Conservation (phyloP, 2,888 invertebrate species). For the Adela reaumurella region DNA sequence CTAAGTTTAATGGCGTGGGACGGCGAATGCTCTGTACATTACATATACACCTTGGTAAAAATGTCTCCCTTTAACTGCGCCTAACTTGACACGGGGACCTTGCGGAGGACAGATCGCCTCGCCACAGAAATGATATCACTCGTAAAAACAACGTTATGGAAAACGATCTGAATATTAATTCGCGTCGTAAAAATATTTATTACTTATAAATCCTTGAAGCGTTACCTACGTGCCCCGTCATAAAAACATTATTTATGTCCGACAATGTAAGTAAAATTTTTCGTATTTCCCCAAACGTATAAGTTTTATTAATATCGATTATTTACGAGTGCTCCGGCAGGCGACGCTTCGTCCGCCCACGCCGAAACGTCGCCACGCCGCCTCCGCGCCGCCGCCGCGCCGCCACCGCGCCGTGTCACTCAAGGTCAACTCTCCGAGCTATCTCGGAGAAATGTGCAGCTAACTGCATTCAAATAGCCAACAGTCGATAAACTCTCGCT, state of each 20-base stretch:
- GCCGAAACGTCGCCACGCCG: too few relatives aligned
- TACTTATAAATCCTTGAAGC: slow-evolving; percentile 56
- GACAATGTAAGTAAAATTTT: slow-evolving; percentile 55
- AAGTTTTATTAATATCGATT: background rate
- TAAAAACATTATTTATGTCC: slow-evolving; percentile 56
- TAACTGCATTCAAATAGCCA: too few relatives aligned
- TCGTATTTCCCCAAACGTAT: slow-evolving; percentile 49
- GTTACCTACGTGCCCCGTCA: slow-evolving; percentile 55
- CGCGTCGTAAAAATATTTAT: slow-evolving; percentile 56
- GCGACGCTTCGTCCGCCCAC: background rate
- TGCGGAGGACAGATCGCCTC: slow-evolving; percentile 16
- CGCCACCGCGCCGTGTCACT: too few relatives aligned
- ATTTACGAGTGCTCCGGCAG: background rate
- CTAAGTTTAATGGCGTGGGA: too few relatives aligned
- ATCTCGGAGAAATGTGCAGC: too few relatives aligned
- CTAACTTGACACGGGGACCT: background rate
- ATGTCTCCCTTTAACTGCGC: too few relatives aligned
- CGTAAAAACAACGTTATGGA: slow-evolving; percentile 55
- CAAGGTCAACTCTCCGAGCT: too few relatives aligned
- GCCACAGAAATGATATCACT: slow-evolving; percentile 52
- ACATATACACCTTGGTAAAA: too few relatives aligned
- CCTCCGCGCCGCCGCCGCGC: too few relatives aligned
- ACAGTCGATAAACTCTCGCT: too few relatives aligned
- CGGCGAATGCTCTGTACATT: too few relatives aligned
- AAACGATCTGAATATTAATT: slow-evolving; percentile 57